Conservation (phyloP, 2,113 vertebrate species). For the Aptenodytes forsteri region DNA sequence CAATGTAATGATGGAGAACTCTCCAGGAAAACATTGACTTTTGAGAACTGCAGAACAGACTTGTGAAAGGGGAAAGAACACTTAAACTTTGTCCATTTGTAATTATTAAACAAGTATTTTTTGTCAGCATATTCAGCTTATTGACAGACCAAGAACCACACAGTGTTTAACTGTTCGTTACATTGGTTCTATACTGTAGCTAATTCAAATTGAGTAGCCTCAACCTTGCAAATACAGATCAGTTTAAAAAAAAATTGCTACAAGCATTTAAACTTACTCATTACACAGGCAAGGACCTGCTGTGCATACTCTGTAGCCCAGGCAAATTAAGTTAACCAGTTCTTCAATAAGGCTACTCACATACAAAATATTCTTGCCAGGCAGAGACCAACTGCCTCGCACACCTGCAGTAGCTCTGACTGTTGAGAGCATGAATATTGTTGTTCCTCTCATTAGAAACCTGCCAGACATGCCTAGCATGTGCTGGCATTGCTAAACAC, state of each 20-base stretch:
- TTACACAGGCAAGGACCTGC: not conserved
- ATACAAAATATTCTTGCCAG: not conserved
- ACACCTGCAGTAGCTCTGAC: not conserved
- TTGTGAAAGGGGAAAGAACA: fast-evolving
- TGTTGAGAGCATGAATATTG: not conserved
- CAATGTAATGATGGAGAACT: fast-evolving
- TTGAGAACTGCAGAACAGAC: not conserved
- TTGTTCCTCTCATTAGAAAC: not conserved
- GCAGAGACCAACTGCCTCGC: not conserved
- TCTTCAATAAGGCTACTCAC: not conserved
- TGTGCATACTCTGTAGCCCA: not conserved
- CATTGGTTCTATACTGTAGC: not conserved
- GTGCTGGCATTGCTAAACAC: not conserved
- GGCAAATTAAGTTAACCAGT: not conserved
- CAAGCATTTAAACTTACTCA: not conserved
- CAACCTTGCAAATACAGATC: not conserved
- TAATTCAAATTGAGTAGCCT: not conserved
- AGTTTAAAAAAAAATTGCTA: not conserved
- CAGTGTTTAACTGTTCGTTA: not conserved
- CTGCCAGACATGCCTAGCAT: not conserved
- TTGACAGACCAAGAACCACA: not conserved
- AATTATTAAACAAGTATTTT: not conserved
- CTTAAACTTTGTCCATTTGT: not conserved
- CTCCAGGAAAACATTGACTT: not conserved
- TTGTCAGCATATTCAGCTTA: not conserved